Conservation (phyloP, 2,797 vertebrate species). For the Falco naumanni region DNA sequence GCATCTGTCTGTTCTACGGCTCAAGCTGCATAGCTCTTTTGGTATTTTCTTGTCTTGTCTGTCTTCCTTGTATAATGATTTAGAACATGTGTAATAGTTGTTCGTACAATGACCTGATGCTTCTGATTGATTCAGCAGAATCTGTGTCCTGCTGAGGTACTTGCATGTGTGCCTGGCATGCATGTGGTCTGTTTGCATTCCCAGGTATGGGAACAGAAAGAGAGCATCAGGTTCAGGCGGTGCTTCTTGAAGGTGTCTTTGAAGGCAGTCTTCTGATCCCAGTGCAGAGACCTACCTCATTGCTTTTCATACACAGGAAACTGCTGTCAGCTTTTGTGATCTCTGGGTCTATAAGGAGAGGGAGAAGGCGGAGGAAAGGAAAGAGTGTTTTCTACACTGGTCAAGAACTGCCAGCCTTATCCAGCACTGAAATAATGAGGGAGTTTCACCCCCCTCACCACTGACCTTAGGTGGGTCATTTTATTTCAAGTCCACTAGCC, state of each 20-base stretch:
- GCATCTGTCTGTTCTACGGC: neutral
- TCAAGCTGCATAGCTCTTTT: neutral
- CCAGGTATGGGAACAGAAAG: neutral
- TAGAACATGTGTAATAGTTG: neutral
- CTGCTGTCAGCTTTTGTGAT: neutral
- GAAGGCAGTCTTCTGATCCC: neutral
- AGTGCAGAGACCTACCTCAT: neutral
- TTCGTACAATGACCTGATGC: neutral
- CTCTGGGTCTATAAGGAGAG: neutral
- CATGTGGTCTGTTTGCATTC: neutral
- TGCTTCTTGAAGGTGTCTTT: neutral
- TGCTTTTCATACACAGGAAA: neutral
- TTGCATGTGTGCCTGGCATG: neutral
- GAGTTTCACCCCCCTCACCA: neutral
- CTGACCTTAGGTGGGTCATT: neutral
- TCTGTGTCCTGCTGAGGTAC: neutral
- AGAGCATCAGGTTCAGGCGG: neutral
- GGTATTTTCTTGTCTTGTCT: neutral
- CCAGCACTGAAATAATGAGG: neutral
- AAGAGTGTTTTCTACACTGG: neutral
- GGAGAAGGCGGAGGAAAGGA: neutral
- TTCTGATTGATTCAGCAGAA: neutral
- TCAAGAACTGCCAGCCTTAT: neutral
- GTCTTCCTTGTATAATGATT: neutral
- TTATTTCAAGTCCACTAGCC: neutral